Percentiles rank a stretch among this genome's conserved stretches.
Conservation (phyloP, 2,113 vertebrate species). For the Anoura caudifer region DNA sequence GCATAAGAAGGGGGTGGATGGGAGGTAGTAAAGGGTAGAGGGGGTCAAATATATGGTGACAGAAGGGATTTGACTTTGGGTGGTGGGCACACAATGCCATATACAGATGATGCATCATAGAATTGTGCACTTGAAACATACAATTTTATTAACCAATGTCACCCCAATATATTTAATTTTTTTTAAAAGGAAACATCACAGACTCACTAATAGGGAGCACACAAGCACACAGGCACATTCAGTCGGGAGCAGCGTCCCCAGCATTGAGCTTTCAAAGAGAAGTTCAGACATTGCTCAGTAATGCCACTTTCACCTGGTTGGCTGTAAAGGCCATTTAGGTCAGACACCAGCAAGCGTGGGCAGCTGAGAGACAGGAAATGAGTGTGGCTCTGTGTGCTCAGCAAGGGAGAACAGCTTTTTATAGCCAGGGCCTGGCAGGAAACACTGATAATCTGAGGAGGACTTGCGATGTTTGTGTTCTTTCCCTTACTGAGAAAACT, state of each 20-base stretch:
- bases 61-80: neutral
- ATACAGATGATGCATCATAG: neutral
- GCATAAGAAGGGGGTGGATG: neutral
- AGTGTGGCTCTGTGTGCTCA: neutral
- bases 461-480: neutral
- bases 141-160: neutral
- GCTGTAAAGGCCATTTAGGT: neutral
- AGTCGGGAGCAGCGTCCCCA: neutral
- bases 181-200: neutral
- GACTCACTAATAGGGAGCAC: neutral
- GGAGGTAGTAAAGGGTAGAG: neutral
- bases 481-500: constrained; percentile 12
- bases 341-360: neutral
- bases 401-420: neutral
- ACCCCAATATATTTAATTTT: neutral
- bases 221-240: accelerated
- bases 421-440: neutral
- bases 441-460: neutral
- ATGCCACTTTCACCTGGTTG: neutral
- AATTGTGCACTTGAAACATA: neutral
- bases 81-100: neutral
- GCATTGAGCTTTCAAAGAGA: neutral
- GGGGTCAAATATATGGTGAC: neutral
- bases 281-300: neutral
- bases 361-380: neutral